Evolutionary conservation across 1,140 invertebrate species (phyloP), one percentile per base, ranked within the genome.

Genomic region (Drosophila busckii): DNA sequence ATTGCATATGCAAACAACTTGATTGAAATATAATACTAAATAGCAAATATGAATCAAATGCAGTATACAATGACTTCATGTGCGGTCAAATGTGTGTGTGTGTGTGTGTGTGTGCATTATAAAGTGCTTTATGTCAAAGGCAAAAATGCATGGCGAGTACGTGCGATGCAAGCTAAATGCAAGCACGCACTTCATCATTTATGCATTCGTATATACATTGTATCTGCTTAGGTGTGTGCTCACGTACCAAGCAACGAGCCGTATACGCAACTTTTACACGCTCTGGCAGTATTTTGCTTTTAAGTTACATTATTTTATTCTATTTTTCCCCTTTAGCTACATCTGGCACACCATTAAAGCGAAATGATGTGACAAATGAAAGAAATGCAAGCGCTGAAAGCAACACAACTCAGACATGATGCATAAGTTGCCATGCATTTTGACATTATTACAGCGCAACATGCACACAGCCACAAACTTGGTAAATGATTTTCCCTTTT

Each of bases 111-210:
- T 40, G 41, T 26, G 38, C 63, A 60, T 80, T 71, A 80, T 80
- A 71, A 80, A 78, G 73, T 68, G 63, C 73, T 80, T 71, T 80
- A 62, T 71, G 70, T 68, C 70, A 73, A 68, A 73, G 63, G 52
- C 17, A 68, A 63, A 73, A 73, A 73, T 80, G 63, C 71, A 78
- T 80, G 48, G 73, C 40, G 41, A 13, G 46, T 70, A 78, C 73
- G 73, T 78, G 73, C 65, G 29, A 50, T 52, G 63, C 41, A 63
- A 59, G 23, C 53, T 34, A 80, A 62, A 55, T 55, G 52, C 31
- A 34, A 48, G 50, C 58, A 55, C 52, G 52, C 58, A 48, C 50
- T 62, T 56, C 48, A 56, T 61, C 50, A 62, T 62, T 56, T 56
- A 62, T 66, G 44, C 63, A 62, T 58, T 25, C 34, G 13, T 26